These are phyloP conservation scores for Papilio polytes DNA, from an alignment of 1,140 invertebrate species.

Conservation along the genomic window DNA sequence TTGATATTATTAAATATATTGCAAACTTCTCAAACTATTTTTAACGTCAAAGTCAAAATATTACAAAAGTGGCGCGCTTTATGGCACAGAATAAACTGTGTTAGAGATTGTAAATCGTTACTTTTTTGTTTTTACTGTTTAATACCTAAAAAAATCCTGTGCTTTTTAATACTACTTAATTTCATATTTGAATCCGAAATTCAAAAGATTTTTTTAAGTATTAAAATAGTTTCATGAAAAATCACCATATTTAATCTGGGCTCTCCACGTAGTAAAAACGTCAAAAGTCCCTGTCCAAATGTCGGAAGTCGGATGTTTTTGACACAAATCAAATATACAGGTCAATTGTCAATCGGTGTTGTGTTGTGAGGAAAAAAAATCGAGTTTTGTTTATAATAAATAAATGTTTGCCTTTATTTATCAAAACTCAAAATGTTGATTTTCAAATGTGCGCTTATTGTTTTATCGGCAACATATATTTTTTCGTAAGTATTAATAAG, in stretches of 20 bases:
- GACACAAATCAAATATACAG: neutral
- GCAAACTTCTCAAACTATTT: neutral
- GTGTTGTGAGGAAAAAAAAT: neutral
- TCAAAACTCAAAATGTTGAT: slow-evolving; percentile 71
- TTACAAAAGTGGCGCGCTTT: neutral
- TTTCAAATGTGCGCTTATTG: slow-evolving; percentile 73
- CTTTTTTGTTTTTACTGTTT: neutral
- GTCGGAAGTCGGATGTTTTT: neutral
- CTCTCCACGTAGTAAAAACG: slow-evolving; percentile 7
- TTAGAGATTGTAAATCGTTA: neutral
- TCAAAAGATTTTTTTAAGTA: neutral
- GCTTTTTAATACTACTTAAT: neutral
- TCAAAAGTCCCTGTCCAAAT: neutral
- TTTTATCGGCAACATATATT: slow-evolving; percentile 71
- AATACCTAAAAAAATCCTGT: neutral
- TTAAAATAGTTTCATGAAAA: neutral
- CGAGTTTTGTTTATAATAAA: slow-evolving; percentile 14
- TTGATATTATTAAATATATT: neutral
- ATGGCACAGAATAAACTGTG: neutral
- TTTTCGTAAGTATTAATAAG: slow-evolving; percentile 68
- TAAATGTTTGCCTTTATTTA: slow-evolving; percentile 21
- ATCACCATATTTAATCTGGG: neutral
- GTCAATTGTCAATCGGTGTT: slow-evolving; percentile 2
- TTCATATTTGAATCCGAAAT: neutral
- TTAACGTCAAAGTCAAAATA: slow-evolving; percentile 5